These are phyloP conservation scores for Cephalopholis sonnerati DNA, from an alignment of 2,113 vertebrate genomes.

Conservation along the genomic window DNA sequence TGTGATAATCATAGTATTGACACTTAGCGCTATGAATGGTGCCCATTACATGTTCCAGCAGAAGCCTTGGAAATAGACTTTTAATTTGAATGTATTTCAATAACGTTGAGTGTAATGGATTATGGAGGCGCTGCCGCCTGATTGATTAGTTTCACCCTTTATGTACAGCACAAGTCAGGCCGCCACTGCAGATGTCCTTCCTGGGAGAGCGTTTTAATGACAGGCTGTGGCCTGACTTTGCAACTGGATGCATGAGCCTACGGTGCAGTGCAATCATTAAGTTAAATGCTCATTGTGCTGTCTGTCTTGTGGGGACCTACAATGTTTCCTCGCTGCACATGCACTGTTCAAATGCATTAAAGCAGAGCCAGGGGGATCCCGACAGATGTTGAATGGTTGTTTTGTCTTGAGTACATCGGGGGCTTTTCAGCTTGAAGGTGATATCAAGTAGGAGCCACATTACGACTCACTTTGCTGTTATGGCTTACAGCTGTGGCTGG, in stretches of 20 bases:
- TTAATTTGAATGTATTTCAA: constrained; percentile 82
- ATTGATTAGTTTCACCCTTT: constrained; percentile 81
- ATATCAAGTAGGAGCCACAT: constrained; percentile 69
- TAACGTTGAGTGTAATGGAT: constrained; percentile 76
- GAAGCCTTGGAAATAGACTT: constrained; percentile 74
- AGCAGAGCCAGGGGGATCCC: constrained; percentile 71
- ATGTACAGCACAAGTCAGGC: constrained; percentile 60
- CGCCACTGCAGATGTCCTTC: constrained; percentile 52
- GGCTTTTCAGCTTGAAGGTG: constrained; percentile 73
- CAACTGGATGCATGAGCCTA: constrained; percentile 55
- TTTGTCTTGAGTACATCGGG: constrained; percentile 69
- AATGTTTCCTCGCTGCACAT: constrained; percentile 51
- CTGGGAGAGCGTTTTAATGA: constrained; percentile 66
- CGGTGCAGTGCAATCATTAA: constrained; percentile 52
- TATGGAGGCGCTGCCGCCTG: constrained; percentile 57
- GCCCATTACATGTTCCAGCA: constrained; percentile 71
- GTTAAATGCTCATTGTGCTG: constrained; percentile 50
- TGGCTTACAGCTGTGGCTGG: constrained; percentile 71
- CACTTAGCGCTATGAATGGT: constrained; percentile 70
- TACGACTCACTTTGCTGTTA: constrained; percentile 67
- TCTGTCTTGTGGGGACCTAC: constrained; percentile 58
- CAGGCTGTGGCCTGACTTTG: constrained; percentile 49
- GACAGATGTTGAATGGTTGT: constrained; percentile 77
- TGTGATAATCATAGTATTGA: constrained; percentile 78
- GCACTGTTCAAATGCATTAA: constrained; percentile 60